phyloP scores from a whole-genome alignment of 2,888 invertebrate species.

The Cancer borealis region DNA sequence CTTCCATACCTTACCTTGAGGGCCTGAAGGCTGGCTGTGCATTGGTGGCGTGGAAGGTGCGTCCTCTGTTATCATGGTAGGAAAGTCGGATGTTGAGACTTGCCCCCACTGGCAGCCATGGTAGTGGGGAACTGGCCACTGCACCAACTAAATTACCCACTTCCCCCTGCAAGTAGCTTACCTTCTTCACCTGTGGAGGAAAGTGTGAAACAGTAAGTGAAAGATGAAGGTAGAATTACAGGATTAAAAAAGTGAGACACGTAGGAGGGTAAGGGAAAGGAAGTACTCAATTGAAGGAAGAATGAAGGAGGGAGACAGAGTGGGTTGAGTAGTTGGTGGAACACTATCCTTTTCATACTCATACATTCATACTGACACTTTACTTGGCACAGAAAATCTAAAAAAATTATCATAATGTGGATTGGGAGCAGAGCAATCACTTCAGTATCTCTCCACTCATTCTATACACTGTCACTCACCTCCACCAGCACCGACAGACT shows the following conservation, averaged over 20 bases:
- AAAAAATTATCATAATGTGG: neutral
- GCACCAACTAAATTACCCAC: conserved; percentile 60
- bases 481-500: conserved; percentile 69
- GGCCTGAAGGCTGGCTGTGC: conserved; percentile 55
- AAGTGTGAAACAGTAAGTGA: neutral
- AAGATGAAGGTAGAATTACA: neutral
- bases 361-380: neutral
- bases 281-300: neutral
- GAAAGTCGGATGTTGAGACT: conserved; percentile 60
- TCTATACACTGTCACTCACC: conserved; percentile 34
- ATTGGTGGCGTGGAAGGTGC: conserved; percentile 73
- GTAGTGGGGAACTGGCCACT: neutral
- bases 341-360: neutral
- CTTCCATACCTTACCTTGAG: conserved; percentile 61
- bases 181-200: conserved; percentile 65
- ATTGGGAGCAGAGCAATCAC: neutral
- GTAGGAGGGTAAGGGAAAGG: neutral
- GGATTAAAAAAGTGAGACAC: neutral
- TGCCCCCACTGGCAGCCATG: conserved; percentile 64
- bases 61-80: conserved; percentile 74
- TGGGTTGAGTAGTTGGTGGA: neutral
- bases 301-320: too few relatives aligned
- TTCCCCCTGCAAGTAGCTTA: conserved; percentile 65
- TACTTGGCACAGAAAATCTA: neutral
- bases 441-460: neutral